Base-by-base conservation (phyloP, 2,113 vertebrate genomes). In the Clarias magur region DNA sequence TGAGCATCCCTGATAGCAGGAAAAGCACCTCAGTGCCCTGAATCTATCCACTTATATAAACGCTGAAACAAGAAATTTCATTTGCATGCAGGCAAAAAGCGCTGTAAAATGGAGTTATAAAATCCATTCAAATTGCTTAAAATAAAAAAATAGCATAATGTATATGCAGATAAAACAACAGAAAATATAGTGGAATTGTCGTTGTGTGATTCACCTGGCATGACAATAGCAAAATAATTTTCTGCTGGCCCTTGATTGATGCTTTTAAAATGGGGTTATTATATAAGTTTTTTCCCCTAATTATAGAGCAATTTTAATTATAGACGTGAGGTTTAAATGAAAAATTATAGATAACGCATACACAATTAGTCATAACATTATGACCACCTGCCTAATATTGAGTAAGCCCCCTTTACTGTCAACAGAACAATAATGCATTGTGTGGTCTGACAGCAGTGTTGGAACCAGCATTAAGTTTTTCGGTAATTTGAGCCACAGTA, bases 11-110 rank as follows among this genome's bases (percentile, higher is more conserved):
- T 30, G 13, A 68, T 7, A 30, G n/a, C 21, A 13, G 65, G n/a
- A 89, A 79, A 89, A 88, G 85, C 85, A 90, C 85, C 84, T 82
- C 90, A 91, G 90, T 90, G 89, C 88, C 89, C 89, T 86, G 79
- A 91, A 93, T 93, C 3, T 67, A 90, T 93, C 90, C 91, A 86
- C 63, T 60, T 84, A 85, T 88, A 94, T 92, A 92, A 93, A 89
- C 88, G 89, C 91, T 89, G 87, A 86, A 86, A 92, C 92, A 91
- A 91, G 82, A 88, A 81, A 85, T 63, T 65, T 82, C 17, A 23
- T 53, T 25, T 59, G n/a, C 34, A 54, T 67, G 10, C 1, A 4
- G 25, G 25, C 27, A 60, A 63, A 10, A 63, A 63, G 23, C 60
- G 25, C 23, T 63, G 23, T 27, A 38, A 38, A 38, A 38, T 38